Base-by-base conservation (phyloP, 1,140 invertebrate species). In the Formica selysi region DNA sequence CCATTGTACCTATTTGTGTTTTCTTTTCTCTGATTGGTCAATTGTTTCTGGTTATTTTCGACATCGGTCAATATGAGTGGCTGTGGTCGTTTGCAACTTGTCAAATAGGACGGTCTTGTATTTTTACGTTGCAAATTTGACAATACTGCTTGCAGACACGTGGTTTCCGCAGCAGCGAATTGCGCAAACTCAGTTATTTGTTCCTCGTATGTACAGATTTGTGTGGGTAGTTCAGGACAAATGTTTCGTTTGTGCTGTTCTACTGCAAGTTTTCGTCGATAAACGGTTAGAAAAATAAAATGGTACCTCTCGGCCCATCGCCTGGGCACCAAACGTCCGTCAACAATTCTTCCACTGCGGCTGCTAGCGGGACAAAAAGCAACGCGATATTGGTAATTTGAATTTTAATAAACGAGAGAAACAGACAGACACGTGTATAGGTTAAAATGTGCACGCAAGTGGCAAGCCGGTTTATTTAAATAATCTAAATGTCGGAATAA, bases 301-400 rank as follows among this genome's bases (percentile, higher is more conserved):
- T 93, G 93, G 92, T 93, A 68, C 92, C 93, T 44, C 80, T 93
- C 10, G 93, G 93, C 7, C 91, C 92, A 16, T 93, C 92, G 29
- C 92, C 92, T 22, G 92, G 91, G 22, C 93, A 93, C 79, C 93
- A 93, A 74, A 68, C 92, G 11, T 92, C 92, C 29, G 84, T 93
- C 13, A 93, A 92, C 76, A 93, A 92, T 70, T 89, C 90, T 11
- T 59, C 88, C 38, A 80, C 81, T 16, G 81, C 92, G 54, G 85
- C 92, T 8, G 70, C 86, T 32, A 91, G 88, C 76, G 92, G 91
- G 10, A 91, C 93, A 8, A 93, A 93, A 70, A 90, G 89, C 59
- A 93, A 91, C 32, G 89, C 92, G 0, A 86, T 91, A 44, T 16
- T 92, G 86, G 93, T 93, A 83, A 71, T 29, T 74, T n/a, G 3